Conservation (phyloP, 2,113 vertebrate species). For the Sterna hirundo region DNA sequence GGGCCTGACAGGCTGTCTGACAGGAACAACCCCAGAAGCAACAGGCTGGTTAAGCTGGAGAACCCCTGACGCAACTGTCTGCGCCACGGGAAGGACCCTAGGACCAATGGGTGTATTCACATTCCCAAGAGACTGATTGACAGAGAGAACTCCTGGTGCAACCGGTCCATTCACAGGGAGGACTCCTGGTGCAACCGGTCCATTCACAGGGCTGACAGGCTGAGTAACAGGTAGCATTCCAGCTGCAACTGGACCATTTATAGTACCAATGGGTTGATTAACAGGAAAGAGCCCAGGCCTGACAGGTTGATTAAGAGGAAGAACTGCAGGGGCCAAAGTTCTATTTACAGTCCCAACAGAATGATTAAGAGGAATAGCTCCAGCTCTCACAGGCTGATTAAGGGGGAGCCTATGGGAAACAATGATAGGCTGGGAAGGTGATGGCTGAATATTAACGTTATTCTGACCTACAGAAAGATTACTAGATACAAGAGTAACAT, state of each 20-base stretch:
- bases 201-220: conserved; percentile 56
- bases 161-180: conserved; percentile 40
- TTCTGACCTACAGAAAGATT: conserved; percentile 73
- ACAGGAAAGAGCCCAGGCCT: conserved; percentile 65
- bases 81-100: conserved; percentile 72
- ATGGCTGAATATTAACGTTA: conserved; percentile 52
- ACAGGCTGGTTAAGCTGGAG: conserved; percentile 79
- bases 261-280: conserved; percentile 60
- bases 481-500: conserved; percentile 76
- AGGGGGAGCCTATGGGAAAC: conserved; percentile 77
- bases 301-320: conserved; percentile 65
- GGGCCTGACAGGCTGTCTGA: conserved; percentile 73
- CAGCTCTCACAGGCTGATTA: conserved; percentile 65
- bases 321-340: conserved; percentile 58
- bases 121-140: conserved; percentile 55
- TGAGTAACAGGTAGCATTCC: conserved; percentile 65
- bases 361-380: conserved; percentile 69
- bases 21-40: conserved; percentile 71
- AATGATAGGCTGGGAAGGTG: conserved; percentile 68
- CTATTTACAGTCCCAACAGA: conserved; percentile 67
- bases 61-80: conserved; percentile 62
- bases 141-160: conserved; percentile 59
- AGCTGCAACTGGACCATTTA: conserved; percentile 45
- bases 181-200: conserved; percentile 27
- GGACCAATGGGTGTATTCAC: neutral